These are phyloP conservation scores for Buathra laborator DNA, from an alignment of 2,888 invertebrate species.

Conservation along the genomic window DNA sequence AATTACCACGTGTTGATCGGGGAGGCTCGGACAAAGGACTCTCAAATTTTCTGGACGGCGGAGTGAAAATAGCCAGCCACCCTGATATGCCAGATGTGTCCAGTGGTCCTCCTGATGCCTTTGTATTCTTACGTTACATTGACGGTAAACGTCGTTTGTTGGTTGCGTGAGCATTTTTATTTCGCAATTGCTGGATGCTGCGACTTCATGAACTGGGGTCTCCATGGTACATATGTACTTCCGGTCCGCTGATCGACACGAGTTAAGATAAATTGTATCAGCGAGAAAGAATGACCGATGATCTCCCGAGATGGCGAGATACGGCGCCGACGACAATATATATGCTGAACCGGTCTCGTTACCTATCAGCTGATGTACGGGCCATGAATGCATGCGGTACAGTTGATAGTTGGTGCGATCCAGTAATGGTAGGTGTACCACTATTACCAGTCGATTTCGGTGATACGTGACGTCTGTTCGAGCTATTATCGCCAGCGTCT, in stretches of 20 bases:
- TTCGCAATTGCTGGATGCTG: not conserved
- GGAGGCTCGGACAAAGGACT: not conserved
- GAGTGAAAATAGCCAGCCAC: constrained; percentile 1
- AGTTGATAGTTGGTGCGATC: not conserved
- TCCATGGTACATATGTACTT: not conserved
- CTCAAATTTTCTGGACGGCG: not conserved
- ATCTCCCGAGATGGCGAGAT: not conserved
- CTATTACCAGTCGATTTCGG: not conserved
- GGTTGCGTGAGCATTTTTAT: constrained; percentile 7
- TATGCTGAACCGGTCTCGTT: not conserved
- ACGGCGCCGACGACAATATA: not conserved
- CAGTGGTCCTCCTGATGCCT: not conserved
- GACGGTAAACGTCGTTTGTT: not conserved
- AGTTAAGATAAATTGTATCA: not conserved
- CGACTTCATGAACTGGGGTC: not conserved
- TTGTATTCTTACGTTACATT: not conserved
- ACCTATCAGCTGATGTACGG: not conserved
- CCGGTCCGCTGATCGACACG: not conserved
- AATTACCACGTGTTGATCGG: not conserved
- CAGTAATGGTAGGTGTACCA: constrained; percentile 5
- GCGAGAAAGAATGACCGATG: not conserved
- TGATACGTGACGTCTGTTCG: constrained; percentile 11
- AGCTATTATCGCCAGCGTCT: not conserved
- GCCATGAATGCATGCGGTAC: constrained; percentile 5
- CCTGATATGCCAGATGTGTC: not conserved